These are phyloP conservation scores for Hybos culiciformis DNA, from an alignment of 2,888 invertebrate species.

Conservation along the genomic window DNA sequence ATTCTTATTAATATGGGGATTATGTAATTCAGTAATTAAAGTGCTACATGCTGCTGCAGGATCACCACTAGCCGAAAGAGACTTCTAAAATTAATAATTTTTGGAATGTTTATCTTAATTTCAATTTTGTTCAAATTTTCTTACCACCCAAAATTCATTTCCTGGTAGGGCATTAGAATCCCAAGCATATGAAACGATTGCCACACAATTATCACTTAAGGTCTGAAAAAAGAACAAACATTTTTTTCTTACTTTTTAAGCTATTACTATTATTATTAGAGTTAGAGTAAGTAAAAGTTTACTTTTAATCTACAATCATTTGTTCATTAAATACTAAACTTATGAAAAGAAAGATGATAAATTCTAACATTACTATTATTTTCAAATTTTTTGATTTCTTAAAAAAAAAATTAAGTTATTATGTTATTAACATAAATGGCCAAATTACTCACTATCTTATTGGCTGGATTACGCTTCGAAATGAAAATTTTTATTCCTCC, in stretches of 20 bases:
- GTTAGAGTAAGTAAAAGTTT: too few relatives aligned
- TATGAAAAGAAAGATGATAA: too few relatives aligned
- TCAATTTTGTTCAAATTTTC: not conserved
- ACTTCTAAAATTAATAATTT: conserved; percentile 20
- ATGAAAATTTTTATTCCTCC: conserved; percentile 41
- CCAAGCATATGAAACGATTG: conserved; percentile 58
- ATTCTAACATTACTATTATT: too few relatives aligned
- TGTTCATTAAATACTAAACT: too few relatives aligned
- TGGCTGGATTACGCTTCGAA: conserved; percentile 44
- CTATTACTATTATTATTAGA: too few relatives aligned
- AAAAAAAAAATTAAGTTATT: too few relatives aligned
- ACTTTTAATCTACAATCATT: too few relatives aligned
- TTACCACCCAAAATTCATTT: conserved; percentile 55
- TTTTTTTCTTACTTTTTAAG: too few relatives aligned
- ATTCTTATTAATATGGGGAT: conserved; percentile 38
- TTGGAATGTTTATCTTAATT: not conserved
- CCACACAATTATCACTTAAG: conserved; percentile 37
- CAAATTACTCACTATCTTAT: not conserved
- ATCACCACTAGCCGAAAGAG: conserved; percentile 37
- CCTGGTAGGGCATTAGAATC: conserved; percentile 60
- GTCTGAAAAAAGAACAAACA: too few relatives aligned
- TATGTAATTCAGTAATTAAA: conserved; percentile 44
- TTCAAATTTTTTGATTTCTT: too few relatives aligned
- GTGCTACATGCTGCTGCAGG: conserved; percentile 45
- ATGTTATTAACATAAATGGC: too few relatives aligned